Percentiles rank a stretch among this genome's conserved stretches.
Evolutionary conservation across 2,797 vertebrate genomes (phyloP).

Genomic region (Pelodytes ibericus): DNA sequence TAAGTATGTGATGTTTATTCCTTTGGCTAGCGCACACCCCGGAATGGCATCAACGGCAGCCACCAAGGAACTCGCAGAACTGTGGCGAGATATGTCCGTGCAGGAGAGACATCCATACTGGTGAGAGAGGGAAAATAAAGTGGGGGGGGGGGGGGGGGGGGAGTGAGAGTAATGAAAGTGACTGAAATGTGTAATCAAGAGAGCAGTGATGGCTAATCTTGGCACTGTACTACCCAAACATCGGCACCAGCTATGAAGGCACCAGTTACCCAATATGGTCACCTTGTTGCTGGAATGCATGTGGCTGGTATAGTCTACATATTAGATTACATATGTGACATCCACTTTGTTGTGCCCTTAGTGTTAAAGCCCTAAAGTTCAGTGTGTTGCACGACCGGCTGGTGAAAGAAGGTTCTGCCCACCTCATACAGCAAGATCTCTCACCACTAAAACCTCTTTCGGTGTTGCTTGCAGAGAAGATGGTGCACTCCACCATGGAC

Average conservation of each 20-base stretch:
- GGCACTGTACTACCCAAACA: too few species aligned
- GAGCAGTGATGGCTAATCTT: too few species aligned
- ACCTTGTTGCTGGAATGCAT: too few species aligned
- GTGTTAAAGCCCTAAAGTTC: slow-evolving; percentile 33
- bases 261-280: too few species aligned
- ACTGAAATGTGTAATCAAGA: too few species aligned
- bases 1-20: neutral
- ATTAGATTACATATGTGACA: too few species aligned
- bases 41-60: slow-evolving; percentile 68
- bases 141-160: too few species aligned
- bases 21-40: slow-evolving; percentile 58
- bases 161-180: too few species aligned
- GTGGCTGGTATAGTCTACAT: too few species aligned
- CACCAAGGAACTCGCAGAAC: slow-evolving; percentile 68
- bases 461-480: slow-evolving; percentile 23
- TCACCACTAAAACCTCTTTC: neutral
- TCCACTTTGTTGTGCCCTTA: neutral
- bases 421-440: neutral
- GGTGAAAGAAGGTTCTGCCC: neutral
- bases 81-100: slow-evolving; percentile 67
- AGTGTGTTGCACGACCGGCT: slow-evolving; percentile 32
- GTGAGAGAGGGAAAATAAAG: slow-evolving; percentile 49
- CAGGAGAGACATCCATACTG: slow-evolving; percentile 67
- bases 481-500: neutral
- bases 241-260: too few species aligned